phyloP scores from a whole-genome alignment of 2,113 vertebrate species.

The Neotragus pygmaeus region DNA sequence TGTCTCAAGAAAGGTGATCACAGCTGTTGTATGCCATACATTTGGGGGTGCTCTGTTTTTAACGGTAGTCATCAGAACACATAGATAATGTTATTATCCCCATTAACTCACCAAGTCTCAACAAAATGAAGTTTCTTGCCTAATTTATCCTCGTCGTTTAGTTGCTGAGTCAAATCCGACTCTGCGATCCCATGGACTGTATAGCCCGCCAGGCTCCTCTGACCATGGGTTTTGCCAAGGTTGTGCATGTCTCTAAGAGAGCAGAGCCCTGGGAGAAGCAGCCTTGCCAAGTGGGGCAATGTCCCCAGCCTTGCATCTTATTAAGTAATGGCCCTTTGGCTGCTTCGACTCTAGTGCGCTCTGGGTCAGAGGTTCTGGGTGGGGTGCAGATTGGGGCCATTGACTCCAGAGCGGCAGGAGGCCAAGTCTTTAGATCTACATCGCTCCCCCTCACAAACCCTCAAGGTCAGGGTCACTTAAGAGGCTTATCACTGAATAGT shows the following conservation, averaged over 20 bases:
- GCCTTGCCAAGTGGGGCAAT: conserved; percentile 20
- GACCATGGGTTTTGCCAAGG: neutral
- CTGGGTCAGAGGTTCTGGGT: conserved; percentile 23
- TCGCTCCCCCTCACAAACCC: accelerated
- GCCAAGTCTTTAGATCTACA: neutral
- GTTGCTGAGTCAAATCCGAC: neutral
- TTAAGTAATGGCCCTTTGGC: neutral
- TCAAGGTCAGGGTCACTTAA: conserved; percentile 39
- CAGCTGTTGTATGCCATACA: neutral
- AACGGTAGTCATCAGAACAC: neutral
- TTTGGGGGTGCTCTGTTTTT: neutral
- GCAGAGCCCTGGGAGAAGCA: neutral
- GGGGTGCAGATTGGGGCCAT: neutral
- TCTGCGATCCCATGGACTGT: neutral
- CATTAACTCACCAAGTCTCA: neutral
- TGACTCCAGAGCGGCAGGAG: neutral
- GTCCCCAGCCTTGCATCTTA: neutral
- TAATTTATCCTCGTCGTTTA: neutral
- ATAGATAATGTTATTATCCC: neutral
- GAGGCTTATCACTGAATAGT: conserved; percentile 35
- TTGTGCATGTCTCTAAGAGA: neutral
- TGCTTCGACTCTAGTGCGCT: neutral
- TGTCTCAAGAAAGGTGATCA: neutral
- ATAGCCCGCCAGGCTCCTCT: neutral
- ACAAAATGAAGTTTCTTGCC: neutral